A percentile compares a stretch with the other conserved stretches of the same genome.
Conservation (phyloP, 2,797 vertebrate genomes). For the Octomys mimax region DNA sequence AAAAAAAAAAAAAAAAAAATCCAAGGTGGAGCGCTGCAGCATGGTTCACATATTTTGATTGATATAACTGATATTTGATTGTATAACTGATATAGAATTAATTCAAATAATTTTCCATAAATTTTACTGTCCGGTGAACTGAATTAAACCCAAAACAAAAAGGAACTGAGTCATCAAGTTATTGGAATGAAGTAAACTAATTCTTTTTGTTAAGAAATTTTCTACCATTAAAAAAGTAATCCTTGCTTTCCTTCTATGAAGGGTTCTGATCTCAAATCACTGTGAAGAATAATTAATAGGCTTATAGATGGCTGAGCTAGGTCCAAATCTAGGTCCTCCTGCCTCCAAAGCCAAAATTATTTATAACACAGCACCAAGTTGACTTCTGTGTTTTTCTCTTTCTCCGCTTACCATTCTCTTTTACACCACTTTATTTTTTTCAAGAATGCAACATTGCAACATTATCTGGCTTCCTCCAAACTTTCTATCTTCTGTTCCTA, state of each 20-base stretch:
- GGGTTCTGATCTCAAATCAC: background rate
- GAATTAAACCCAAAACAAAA: background rate
- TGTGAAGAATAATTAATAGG: constrained; percentile 5
- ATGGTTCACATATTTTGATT: background rate
- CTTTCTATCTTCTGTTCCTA: background rate
- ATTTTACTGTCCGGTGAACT: background rate
- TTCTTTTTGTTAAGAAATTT: background rate
- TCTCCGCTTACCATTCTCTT: background rate
- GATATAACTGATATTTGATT: too few species aligned
- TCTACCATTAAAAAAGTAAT: background rate
- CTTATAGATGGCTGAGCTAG: background rate
- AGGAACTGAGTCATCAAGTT: background rate
- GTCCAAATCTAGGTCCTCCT: background rate
- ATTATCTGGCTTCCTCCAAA: background rate
- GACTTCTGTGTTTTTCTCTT: background rate
- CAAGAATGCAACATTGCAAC: background rate
- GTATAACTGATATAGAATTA: background rate
- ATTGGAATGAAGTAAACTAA: background rate
- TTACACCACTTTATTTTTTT: background rate
- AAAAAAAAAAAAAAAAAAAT: background rate
- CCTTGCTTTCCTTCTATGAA: background rate
- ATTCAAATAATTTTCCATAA: background rate
- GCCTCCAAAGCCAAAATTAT: background rate
- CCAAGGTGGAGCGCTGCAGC: background rate
- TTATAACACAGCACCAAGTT: background rate